These are phyloP conservation scores for Camelus dromedarius DNA, from an alignment of 2,113 vertebrate species.

Conservation along the genomic window DNA sequence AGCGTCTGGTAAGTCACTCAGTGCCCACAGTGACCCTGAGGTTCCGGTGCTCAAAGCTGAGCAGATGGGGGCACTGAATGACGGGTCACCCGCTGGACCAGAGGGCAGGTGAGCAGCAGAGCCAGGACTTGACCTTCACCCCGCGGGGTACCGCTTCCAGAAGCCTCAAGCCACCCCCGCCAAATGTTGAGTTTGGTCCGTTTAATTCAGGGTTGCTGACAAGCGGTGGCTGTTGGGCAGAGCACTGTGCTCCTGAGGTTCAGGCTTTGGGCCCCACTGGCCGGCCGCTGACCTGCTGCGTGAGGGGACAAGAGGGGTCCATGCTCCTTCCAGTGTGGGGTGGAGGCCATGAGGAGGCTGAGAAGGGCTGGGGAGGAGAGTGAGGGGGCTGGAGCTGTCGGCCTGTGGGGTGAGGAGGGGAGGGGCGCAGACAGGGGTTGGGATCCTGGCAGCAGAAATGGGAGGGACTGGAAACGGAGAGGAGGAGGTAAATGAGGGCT, in stretches of 20 bases:
- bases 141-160: background rate
- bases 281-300: rapidly evolving
- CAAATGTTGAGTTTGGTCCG: background rate
- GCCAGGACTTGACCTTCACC: background rate
- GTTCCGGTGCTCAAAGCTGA: background rate
- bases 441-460: background rate
- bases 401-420: rapidly evolving
- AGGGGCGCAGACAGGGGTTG: background rate
- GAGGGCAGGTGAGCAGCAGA: background rate
- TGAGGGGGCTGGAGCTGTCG: background rate
- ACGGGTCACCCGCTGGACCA: background rate
- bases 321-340: background rate
- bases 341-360: background rate
- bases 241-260: background rate
- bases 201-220: background rate
- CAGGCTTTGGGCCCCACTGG: background rate
- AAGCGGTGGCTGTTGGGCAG: too few species aligned
- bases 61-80: background rate
- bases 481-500: background rate
- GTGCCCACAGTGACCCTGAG: background rate
- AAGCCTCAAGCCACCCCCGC: background rate
- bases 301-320: background rate
- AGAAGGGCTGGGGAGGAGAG: background rate
- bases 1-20: background rate
- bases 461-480: background rate